Evolutionary conservation across 2,797 vertebrate genomes (phyloP), one percentile per base, ranked within the genome.

Genomic region (Zenarchopterus dispar): DNA sequence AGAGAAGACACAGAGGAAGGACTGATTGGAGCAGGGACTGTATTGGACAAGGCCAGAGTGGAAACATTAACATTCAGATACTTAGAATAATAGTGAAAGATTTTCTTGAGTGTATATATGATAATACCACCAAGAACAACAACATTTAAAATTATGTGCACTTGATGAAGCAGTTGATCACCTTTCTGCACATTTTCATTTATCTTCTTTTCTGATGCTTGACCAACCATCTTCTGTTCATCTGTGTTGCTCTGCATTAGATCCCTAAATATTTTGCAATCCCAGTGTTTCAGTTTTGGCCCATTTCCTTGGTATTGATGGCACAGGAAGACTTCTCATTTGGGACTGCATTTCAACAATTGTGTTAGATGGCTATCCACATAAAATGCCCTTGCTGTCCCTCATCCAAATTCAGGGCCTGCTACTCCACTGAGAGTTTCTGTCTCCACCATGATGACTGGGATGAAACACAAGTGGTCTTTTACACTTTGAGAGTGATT

Each of bases 401-500:
- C 70, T 72, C 70, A 50, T 86, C 79, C 81, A 85, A 73, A 84
- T 80, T 66, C 60, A 68, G 65, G 55, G 65, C 50, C 36, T 51
- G 67, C 63, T 77, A 53, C 84, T 86, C 76, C 60, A 62, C 48
- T 4, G 68, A 82, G 70, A 68, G 62, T 73, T 61, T 46, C 44
- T 36, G 41, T 70, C 53, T 61, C 54, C 50, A 67, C 77, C 72
- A 65, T 52, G 70, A 56, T 75, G 68, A 60, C 66, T 4, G 46
- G 73, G 73, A 83, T 84, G 54, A 83, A 75, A 56, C 77, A 78
- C 71, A 80, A 84, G 80, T 70, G 75, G 72, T 88, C 69, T 82
- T 83, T 83, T 76, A 82, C 74, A 66, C 72, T 61, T 70, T 68
- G 71, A 85, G 72, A 62, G 60, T 71, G 81, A 87, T 89, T 85